Evolutionary conservation across 2,797 vertebrate genomes (phyloP).

Genomic region (Phyllotis vaccarum): DNA sequence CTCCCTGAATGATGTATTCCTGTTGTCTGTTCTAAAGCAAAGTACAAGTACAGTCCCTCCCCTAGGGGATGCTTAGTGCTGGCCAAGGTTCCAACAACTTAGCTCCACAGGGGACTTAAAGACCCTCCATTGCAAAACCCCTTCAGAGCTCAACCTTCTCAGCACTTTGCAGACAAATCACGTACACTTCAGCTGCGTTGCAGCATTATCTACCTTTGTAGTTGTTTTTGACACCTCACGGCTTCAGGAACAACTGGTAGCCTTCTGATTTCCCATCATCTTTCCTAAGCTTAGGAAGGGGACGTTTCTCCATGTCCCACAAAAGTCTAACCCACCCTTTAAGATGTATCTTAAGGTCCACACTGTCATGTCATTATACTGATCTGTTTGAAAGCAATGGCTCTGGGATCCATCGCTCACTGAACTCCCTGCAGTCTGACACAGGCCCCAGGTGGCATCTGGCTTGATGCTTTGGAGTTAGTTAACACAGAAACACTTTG

Average conservation of each 20-base stretch:
- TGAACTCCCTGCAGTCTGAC: background rate
- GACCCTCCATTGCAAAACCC: background rate
- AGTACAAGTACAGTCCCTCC: background rate
- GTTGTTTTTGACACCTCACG: background rate
- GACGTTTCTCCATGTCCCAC: background rate
- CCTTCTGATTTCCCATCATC: background rate
- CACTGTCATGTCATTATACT: background rate
- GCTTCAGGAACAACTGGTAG: background rate
- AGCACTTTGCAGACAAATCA: no score
- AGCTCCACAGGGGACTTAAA: background rate
- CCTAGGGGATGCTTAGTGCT: fast-evolving
- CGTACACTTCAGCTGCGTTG: background rate
- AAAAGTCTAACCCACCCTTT: background rate
- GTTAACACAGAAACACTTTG: background rate
- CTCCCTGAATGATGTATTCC: background rate
- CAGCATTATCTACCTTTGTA: background rate
- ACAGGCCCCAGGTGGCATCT: background rate
- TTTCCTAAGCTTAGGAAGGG: no score
- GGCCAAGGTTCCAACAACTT: no score
- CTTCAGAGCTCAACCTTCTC: background rate
- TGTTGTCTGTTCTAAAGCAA: background rate
- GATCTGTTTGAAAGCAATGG: no score
- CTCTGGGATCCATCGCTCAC: fast-evolving
- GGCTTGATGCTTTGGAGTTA: background rate
- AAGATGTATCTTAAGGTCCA: background rate